Conservation (phyloP, 1,140 invertebrate genomes). For the Tetramorium alpestre region DNA sequence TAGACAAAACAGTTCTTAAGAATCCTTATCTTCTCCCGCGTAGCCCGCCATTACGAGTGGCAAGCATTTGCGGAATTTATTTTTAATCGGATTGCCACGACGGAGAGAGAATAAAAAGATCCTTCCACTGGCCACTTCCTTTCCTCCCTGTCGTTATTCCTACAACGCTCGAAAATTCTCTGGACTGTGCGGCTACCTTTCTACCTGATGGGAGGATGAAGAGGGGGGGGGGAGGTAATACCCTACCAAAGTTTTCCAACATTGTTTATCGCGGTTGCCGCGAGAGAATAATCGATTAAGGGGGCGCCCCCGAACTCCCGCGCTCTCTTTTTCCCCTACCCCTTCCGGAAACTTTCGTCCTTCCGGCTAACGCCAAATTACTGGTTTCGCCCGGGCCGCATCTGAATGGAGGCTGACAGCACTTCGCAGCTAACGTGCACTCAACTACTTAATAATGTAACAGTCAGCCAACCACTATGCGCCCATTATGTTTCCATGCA, state of each 20-base stretch:
- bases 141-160: constrained; percentile 1
- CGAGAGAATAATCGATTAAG: constrained; percentile 63
- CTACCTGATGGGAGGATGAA: constrained; percentile 3
- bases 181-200: constrained; percentile 32
- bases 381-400: constrained; percentile 66
- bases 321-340: constrained; percentile 37
- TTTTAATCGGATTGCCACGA: constrained; percentile 53
- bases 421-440: constrained; percentile 79
- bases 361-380: constrained; percentile 62
- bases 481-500: constrained; percentile 79
- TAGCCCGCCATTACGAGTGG: constrained; percentile 23
- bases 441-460: constrained; percentile 82
- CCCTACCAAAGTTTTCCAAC: constrained; percentile 47
- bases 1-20: constrained; percentile 58
- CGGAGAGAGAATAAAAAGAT: constrained; percentile 46
- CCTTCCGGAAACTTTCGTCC: constrained; percentile 55
- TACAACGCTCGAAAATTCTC: constrained; percentile 45
- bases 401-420: constrained; percentile 79
- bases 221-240: constrained; percentile 13
- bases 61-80: constrained; percentile 57
- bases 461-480: constrained; percentile 81
- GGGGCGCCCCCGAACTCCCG: not conserved
- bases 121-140: constrained; percentile 19
- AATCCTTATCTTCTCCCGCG: constrained; percentile 43
- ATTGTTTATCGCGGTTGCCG: constrained; percentile 60